Evolutionary conservation across 2,113 vertebrate genomes (phyloP), one percentile per base, ranked within the genome.

Genomic region (Seriola quinqueradiata): DNA sequence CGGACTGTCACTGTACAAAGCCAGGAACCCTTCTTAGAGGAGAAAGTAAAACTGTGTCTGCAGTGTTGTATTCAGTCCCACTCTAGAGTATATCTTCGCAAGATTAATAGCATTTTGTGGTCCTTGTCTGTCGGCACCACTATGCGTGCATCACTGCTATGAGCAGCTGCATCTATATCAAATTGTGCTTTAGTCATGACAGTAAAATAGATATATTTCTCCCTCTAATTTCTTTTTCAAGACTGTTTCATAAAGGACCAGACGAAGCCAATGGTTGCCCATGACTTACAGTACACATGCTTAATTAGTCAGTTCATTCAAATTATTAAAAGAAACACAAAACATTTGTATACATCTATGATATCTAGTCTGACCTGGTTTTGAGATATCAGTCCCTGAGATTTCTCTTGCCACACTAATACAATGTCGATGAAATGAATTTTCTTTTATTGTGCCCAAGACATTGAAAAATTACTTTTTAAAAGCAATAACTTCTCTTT

Each of bases 81-180:
- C 38, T 46, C 61, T 23, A 19, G 52, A 74, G 54, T 34, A 12
- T 58, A 44, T 70, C 48, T 65, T 68, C 40, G 57, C 48, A 2
- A 71, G 84, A 75, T 75, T 13, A 75, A 57, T 10, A 25, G 21
- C 55, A 74, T 42, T 82, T 87, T 75, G 63, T 78, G 83, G 32
- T 25, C 10, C 19, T 70, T 5, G 50, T 83, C 70, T 19, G 76
- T 86, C 83, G 55, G 66, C 52, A 14, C 82, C 50, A 12, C 65
- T 58, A 12, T 12, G 2, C 11, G 57, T 58, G 65, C 78, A 61
- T 83, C 71, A 63, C 60, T 40, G 77, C 75, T 46, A 7, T 19
- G 48, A 36, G 42, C 23, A 25, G 72, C 59, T 57, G 32, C 44
- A 0, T 69, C 3, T 46, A 40, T 34, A 67, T 71, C 25, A 74